Percentiles rank a stretch among this genome's conserved stretches.
Evolutionary conservation across 2,113 vertebrate genomes (phyloP).

Genomic region (Onychostruthus taczanowskii): DNA sequence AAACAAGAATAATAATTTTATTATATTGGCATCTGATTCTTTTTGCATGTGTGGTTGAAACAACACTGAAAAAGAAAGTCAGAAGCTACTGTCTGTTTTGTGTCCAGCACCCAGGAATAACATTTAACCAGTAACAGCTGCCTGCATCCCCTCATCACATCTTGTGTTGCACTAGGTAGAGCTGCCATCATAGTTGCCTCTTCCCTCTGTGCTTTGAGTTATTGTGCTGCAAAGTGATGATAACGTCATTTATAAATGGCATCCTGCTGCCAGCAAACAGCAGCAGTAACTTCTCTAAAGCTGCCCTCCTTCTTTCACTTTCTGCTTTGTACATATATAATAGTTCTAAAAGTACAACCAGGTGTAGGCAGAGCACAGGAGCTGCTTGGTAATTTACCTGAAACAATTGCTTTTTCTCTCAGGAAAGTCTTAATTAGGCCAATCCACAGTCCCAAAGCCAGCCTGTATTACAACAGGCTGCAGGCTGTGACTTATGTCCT

Average conservation of each 20-base stretch:
- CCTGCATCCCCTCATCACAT: neutral
- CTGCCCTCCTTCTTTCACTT: neutral
- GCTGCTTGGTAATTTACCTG: neutral
- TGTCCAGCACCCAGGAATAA: neutral
- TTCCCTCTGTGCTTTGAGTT: neutral
- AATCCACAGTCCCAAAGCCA: neutral
- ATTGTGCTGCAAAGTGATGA: neutral
- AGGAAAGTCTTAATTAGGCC: neutral
- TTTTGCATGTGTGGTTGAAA: neutral
- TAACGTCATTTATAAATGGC: neutral
- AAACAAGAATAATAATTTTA: neutral
- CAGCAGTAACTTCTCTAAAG: neutral
- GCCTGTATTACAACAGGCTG: neutral
- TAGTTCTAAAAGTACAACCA: neutral
- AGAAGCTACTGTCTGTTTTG: neutral
- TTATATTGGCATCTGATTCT: neutral
- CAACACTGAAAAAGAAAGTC: neutral
- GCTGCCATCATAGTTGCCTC: neutral
- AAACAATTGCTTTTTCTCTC: neutral
- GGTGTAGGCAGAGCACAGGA: neutral
- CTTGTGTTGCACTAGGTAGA: neutral
- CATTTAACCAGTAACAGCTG: neutral
- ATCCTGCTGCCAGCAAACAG: neutral
- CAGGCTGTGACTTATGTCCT: neutral
- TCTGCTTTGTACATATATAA: neutral